A percentile compares a stretch with the other conserved stretches of the same genome.
These are phyloP conservation scores for Phylloscopus whistleri DNA, from an alignment of 2,113 vertebrate genomes.

Conservation along the genomic window DNA sequence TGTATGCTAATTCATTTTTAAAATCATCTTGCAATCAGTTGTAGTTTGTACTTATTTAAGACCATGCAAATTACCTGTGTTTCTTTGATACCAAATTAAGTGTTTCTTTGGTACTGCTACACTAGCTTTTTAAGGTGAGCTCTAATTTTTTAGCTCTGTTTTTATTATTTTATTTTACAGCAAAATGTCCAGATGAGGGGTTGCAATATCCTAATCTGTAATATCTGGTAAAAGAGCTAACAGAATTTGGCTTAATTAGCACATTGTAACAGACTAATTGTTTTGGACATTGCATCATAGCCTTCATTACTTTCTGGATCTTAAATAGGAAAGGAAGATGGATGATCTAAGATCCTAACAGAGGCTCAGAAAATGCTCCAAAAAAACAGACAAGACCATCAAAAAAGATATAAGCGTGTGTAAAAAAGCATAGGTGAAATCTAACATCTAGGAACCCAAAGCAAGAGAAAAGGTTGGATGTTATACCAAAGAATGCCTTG, in stretches of 20 bases:
- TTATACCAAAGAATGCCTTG: background rate
- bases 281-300: background rate
- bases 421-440: background rate
- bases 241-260: background rate
- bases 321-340: background rate
- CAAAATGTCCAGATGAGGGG: background rate
- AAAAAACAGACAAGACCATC: background rate
- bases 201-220: background rate
- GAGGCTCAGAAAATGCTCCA: background rate
- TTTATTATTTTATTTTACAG: background rate
- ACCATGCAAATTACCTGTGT: background rate
- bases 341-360: background rate
- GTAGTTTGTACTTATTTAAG: background rate
- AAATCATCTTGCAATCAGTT: background rate
- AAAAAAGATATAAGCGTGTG: background rate
- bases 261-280: background rate
- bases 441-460: background rate
- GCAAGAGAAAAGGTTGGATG: background rate
- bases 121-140: background rate
- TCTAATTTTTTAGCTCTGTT: background rate
- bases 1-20: background rate
- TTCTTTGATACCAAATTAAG: background rate
- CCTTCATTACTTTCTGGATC: background rate
- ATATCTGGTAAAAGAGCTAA: background rate
- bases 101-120: background rate